A percentile compares a stretch with the other conserved stretches of the same genome.
These are phyloP conservation scores for Drosophila paramelanica DNA, from an alignment of 2,888 invertebrate species.

Conservation along the genomic window DNA sequence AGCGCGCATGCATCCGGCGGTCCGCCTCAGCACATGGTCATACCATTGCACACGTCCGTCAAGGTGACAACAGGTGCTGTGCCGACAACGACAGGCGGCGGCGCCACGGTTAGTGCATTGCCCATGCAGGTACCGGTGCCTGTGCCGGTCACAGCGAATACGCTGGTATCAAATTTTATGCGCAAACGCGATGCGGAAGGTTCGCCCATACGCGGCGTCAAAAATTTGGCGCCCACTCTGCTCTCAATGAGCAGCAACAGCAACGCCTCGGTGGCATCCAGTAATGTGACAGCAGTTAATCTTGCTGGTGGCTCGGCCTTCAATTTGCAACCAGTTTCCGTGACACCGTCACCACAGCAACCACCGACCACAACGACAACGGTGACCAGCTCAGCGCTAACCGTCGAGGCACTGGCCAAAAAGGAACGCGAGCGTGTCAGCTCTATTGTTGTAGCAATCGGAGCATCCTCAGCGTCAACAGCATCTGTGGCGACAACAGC, in stretches of 20 bases:
- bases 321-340: constrained; percentile 63
- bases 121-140: constrained; percentile 46
- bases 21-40: constrained; percentile 80
- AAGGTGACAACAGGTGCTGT: constrained; percentile 78
- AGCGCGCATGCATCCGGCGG: constrained; percentile 49
- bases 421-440: constrained; percentile 68
- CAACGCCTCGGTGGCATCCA: constrained; percentile 12
- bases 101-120: constrained; percentile 60
- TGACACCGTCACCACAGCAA: constrained; percentile 43
- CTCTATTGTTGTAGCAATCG: constrained; percentile 27
- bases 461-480: constrained; percentile 41
- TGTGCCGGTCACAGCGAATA: constrained; percentile 39
- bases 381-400: constrained; percentile 51
- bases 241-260: constrained; percentile 79
- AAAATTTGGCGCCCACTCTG: constrained; percentile 86
- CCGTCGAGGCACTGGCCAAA: constrained; percentile 73
- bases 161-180: constrained; percentile 87
- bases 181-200: constrained; percentile 93
- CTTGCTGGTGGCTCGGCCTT: constrained; percentile 51
- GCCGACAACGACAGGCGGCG: constrained; percentile 59
- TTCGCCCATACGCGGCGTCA: constrained; percentile 88
- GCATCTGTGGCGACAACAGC: constrained; percentile 31
- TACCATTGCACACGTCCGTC: constrained; percentile 82
- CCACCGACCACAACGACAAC: constrained; percentile 36
- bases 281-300: constrained; percentile 42